Base-by-base conservation (phyloP, 2,888 invertebrate species). In the Drosophila pegasa region DNA sequence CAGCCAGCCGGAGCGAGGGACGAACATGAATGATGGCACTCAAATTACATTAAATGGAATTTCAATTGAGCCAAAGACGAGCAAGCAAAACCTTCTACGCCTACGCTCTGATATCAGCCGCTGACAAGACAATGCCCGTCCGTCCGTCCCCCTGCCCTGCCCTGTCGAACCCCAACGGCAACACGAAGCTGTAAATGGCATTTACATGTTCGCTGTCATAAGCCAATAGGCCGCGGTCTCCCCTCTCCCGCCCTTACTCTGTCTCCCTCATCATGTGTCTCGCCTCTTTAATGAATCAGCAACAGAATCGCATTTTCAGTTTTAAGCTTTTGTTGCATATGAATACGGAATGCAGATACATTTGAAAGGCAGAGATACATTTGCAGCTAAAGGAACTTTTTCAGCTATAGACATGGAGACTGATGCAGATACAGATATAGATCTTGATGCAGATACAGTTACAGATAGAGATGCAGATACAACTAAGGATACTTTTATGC, bases 131-230 rank as follows among this genome's bases (percentile, higher is more conserved):
- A 83, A 81, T 81, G 80, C 43, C 16, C 25, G 8, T 5, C n/a
- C 9, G n/a, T 25, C 5, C n/a, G 12, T 8, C 1, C n/a, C n/a
- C n/a, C n/a, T n/a, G n/a, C n/a, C n/a, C n/a, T n/a, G n/a, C n/a
- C n/a, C n/a, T n/a, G n/a, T n/a, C 18, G 9, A 37, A 10, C 74
- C 47, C 50, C 20, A 50, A 18, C 45, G 47, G 41, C 54, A 72
- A 80, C 80, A 64, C 71, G 69, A 45, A 80, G 78, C 87, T 80
- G 87, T 85, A 87, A 84, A 84, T 84, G 86, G 84, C 84, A 84
- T 84, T 87, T 84, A 88, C 84, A 86, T 87, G 84, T 84, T 78
- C 71, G 69, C 86, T 84, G 88, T 88, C 88, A 88, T 86, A 86
- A 87, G 78, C 57, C 70, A 70, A 73, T 62, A 43, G 63, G 51